Evolutionary conservation across 2,888 invertebrate genomes (phyloP), one percentile per base, ranked within the genome.

Genomic region (Sclerodermus sp.): DNA sequence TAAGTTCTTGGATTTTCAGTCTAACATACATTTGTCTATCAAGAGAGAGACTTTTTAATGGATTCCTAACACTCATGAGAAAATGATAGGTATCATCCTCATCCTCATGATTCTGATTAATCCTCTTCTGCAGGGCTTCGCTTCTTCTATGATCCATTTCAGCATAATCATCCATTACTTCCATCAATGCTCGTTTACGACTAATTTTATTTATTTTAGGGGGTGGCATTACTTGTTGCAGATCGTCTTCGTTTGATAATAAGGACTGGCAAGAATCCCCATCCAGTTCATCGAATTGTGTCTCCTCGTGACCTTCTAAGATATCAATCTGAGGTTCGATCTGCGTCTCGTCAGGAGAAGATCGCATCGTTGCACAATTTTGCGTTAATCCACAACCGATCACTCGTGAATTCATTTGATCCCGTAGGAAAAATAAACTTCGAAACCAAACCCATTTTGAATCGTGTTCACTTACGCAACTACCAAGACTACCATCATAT

Each of bases 391-490:
- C 50, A 29, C 62, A 62, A 6, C 64, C 66, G 49, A 70, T 70
- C 38, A 70, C 70, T 17, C 70, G 60, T 8, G 70, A 70, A 45
- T 70, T 70, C 70, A 70, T 70, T 53, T 70, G 70, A 48, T 70
- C 70, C 18, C 70, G 68, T 5, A 69, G 62, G 49, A 70, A 70
- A 42, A 67, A 67, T 12, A 70, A 53, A 47, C 67, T 70, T 55
- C 64, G 68, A 57, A 69, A 70, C 70, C 70, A 70, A 23, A 70
- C 68, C 70, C 70, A 70, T 39, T 70, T 70, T 18, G 70, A 70
- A 45, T 70, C 68, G 62, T 69, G 68, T 37, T 70, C 70, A 39
- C 52, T 53, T 14, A 53, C 42, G 17, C n/a, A 45, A 10, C 64
- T 60, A 12, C 53, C 44, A 31, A 51, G 45, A 39, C 38, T 32